Evolutionary conservation across 2,797 vertebrate genomes (phyloP).

Genomic region (Cossypha caffra): DNA sequence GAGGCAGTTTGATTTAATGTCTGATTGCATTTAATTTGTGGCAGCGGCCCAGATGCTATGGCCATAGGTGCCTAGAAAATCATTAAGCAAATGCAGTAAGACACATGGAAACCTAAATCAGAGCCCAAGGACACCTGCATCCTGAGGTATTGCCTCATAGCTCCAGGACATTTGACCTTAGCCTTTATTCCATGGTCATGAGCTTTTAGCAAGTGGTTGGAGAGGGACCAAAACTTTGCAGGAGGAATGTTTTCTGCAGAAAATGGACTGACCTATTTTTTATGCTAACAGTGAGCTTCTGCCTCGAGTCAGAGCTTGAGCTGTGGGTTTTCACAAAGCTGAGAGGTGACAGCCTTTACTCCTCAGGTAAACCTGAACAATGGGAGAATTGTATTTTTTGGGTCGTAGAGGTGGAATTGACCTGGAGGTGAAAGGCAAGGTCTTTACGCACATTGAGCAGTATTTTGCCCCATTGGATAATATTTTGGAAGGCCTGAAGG

Average conservation of each 20-base stretch:
- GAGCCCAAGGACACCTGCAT: constrained; percentile 57
- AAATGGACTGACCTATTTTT: constrained; percentile 53
- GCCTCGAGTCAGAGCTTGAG: neutral
- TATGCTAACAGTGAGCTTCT: neutral
- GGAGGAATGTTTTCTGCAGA: constrained; percentile 1
- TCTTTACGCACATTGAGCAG: neutral
- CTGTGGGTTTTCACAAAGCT: constrained; percentile 26
- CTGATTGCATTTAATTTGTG: constrained; percentile 63
- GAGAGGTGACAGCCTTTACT: constrained; percentile 43
- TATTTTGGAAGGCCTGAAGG: constrained; percentile 6
- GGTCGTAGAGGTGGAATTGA: neutral
- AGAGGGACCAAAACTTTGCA: constrained; percentile 33
- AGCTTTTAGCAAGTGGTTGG: constrained; percentile 3
- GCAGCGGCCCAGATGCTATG: constrained; percentile 61
- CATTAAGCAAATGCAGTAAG: constrained; percentile 66
- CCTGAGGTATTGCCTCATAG: constrained; percentile 46
- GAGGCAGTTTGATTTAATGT: constrained; percentile 58
- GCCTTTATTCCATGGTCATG: constrained; percentile 37
- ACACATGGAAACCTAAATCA: constrained; percentile 63
- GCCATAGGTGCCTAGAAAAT: constrained; percentile 61
- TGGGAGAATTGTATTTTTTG: neutral
- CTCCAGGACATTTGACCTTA: constrained; percentile 46
- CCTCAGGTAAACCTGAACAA: constrained; percentile 11
- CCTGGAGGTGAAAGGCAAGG: constrained; percentile 26
- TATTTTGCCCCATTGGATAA: neutral